phyloP scores from a whole-genome alignment of 2,797 vertebrate genomes.

The Sebastes hopkinsi region DNA sequence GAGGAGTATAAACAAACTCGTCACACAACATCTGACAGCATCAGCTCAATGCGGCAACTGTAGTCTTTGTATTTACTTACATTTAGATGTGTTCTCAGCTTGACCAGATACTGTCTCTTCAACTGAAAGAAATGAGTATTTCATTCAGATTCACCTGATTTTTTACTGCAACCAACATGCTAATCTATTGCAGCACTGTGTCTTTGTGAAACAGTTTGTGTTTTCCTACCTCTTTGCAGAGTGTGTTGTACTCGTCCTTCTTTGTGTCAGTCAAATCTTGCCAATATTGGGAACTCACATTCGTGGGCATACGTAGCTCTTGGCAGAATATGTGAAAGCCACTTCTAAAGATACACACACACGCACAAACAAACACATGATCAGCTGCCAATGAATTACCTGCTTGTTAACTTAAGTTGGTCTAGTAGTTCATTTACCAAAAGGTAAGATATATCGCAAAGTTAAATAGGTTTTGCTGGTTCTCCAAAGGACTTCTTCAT shows the following conservation, averaged over 20 bases:
- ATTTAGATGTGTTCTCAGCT: background rate
- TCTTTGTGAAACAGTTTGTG: no score
- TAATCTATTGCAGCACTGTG: background rate
- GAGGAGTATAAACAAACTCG: background rate
- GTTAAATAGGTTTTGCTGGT: no score
- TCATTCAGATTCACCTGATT: background rate
- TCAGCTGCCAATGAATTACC: background rate
- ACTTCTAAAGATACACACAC: constrained; percentile 38
- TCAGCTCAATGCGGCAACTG: background rate
- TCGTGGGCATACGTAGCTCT: background rate
- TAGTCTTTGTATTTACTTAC: constrained; percentile 35
- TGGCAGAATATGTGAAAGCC: constrained; percentile 57
- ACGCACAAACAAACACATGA: background rate
- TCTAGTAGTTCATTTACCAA: background rate
- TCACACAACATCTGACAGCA: background rate
- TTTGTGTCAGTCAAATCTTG: constrained; percentile 1
- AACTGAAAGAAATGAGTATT: constrained; percentile 49
- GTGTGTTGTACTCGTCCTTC: background rate
- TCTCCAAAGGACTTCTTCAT: no score
- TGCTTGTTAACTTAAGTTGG: background rate
- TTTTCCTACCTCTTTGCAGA: constrained; percentile 30
- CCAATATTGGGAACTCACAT: constrained; percentile 30
- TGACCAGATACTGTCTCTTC: background rate
- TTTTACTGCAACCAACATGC: background rate
- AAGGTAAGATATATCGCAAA: background rate